These are phyloP conservation scores for Caenorhabditis doughertyi DNA, from an alignment of 2,888 invertebrate species.

Conservation along the genomic window DNA sequence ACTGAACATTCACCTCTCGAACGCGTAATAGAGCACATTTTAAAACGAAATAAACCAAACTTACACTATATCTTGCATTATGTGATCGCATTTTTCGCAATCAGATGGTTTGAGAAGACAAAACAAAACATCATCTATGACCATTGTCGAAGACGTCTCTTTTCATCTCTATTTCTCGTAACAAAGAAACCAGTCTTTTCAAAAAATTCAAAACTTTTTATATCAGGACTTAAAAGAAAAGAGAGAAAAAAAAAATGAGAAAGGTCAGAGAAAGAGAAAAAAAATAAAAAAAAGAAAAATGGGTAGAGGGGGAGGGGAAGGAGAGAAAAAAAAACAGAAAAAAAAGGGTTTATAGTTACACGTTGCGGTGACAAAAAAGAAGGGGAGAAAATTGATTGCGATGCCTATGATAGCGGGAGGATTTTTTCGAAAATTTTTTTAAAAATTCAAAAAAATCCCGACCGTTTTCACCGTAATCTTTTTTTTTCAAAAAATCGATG, in stretches of 20 bases:
- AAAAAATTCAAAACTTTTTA: constrained; percentile 1
- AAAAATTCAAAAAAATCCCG: background rate
- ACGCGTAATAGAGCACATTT: no score
- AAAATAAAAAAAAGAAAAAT: constrained; percentile 13
- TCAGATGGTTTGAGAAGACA: background rate
- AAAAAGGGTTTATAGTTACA: constrained; percentile 57
- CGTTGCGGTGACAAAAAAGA: constrained; percentile 37
- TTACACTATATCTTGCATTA: constrained; percentile 10
- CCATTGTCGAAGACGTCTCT: background rate
- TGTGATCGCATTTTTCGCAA: constrained; percentile 1
- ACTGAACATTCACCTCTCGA: no score
- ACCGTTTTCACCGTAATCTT: constrained; percentile 36
- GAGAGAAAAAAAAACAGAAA: constrained; percentile 35
- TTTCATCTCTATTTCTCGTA: background rate
- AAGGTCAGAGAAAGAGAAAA: constrained; percentile 6
- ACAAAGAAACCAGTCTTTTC: background rate
- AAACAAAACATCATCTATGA: background rate
- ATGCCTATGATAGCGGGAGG: constrained; percentile 57
- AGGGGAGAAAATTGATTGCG: constrained; percentile 56
- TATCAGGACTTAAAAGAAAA: constrained; percentile 1
- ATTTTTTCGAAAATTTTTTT: background rate
- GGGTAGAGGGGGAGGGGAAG: constrained; percentile 9
- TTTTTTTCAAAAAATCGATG: constrained; percentile 34
- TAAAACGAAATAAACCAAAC: background rate
- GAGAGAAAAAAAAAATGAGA: background rate